Evolutionary conservation across 2,797 vertebrate species (phyloP), one percentile per base, ranked within the genome.

Genomic region (Psittacula echo): DNA sequence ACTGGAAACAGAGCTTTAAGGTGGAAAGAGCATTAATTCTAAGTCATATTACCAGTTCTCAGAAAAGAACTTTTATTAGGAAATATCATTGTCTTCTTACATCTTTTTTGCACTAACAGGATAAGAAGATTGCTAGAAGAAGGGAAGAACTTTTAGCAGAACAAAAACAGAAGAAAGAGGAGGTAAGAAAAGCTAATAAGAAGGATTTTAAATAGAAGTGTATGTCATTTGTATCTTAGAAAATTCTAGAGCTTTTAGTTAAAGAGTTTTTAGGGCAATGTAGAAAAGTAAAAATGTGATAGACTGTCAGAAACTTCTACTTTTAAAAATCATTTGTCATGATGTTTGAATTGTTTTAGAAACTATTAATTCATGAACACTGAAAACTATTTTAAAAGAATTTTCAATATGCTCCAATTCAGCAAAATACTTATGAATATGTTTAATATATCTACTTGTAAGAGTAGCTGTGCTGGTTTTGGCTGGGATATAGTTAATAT

Each of bases 61-160:
- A 79, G 41, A 77, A 20, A 21, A 76, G 7, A 89, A 4, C 15
- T 82, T 67, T 85, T 74, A 74, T 70, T n/a, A 70, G 70, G 14
- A 90, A 83, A 34, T 61, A 32, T 50, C 37, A 61, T 32, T 60
- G 29, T 74, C 27, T 19, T 89, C 45, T 82, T 62, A 5, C 8
- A 34, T 61, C 8, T 54, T 85, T 92, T 83, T 91, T 97, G 95
- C 64, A 76, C 66, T 88, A 89, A 96, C 93, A 99, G 99, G 97
- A 98, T 39, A 97, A 98, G 67, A 96, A 82, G 50, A 98, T 99
- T 94, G 94, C 96, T 73, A 98, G 95, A 96, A 99, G 99, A 97
- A 98, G 98, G 90, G 98, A 98, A 96, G 99, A 99, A 96, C 98
- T 99, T 86, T 37, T 98, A 93, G 97, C 85, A 92, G 98, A 98